Percentiles rank a stretch among this genome's conserved stretches.
These are phyloP conservation scores for Eulacestoma nigropectus DNA, from an alignment of 2,113 vertebrate species.

Conservation along the genomic window DNA sequence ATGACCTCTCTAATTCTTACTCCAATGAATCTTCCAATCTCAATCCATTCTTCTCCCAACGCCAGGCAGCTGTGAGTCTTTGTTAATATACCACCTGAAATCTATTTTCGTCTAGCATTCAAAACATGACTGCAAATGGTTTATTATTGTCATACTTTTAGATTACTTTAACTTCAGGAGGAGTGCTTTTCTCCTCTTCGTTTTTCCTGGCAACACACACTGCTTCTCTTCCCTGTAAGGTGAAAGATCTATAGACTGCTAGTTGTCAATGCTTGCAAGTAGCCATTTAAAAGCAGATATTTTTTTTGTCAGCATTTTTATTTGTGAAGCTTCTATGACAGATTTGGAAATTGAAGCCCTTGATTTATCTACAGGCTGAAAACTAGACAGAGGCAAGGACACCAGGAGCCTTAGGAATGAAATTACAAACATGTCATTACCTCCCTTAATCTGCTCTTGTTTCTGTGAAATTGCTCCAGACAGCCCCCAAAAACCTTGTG, in stretches of 20 bases:
- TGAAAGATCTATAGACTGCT: slow-evolving; percentile 56
- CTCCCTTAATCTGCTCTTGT: slow-evolving; percentile 53
- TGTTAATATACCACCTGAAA: slow-evolving; percentile 13
- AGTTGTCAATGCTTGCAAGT: slow-evolving; percentile 48
- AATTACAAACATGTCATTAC: slow-evolving; percentile 58
- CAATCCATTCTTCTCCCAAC: not conserved
- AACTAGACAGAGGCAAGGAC: slow-evolving; percentile 55
- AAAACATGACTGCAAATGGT: slow-evolving; percentile 27
- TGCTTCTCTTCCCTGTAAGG: not conserved
- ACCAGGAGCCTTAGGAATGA: slow-evolving; percentile 26
- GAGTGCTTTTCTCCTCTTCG: slow-evolving; percentile 19
- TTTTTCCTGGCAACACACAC: slow-evolving; percentile 27
- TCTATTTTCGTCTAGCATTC: slow-evolving; percentile 44
- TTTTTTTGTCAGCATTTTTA: slow-evolving; percentile 66
- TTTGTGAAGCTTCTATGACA: slow-evolving; percentile 55
- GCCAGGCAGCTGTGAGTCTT: not conserved
- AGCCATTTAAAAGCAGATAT: slow-evolving; percentile 58
- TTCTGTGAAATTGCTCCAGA: slow-evolving; percentile 50
- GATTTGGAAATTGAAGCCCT: slow-evolving; percentile 64
- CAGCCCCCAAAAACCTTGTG: not conserved
- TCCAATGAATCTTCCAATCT: too few species aligned
- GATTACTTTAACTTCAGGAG: slow-evolving; percentile 40
- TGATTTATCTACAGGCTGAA: slow-evolving; percentile 61
- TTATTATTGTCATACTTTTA: slow-evolving; percentile 38
- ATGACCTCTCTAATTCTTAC: not conserved